phyloP scores from a whole-genome alignment of 2,113 vertebrate species.

The Solea senegalensis region DNA sequence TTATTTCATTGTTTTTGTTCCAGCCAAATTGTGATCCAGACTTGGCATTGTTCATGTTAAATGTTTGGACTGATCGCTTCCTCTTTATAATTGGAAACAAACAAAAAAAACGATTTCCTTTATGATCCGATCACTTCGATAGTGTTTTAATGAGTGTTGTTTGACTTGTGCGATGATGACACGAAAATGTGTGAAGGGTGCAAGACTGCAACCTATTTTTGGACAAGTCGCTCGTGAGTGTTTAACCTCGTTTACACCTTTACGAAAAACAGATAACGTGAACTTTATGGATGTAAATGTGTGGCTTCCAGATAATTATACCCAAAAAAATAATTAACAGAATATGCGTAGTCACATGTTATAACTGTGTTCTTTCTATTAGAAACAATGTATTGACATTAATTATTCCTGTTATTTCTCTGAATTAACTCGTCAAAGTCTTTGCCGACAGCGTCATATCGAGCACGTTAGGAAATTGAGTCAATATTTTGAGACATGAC shows the following conservation, averaged over 20 bases:
- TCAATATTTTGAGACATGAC: conserved; percentile 75
- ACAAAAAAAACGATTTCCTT: not conserved
- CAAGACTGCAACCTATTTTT: not conserved
- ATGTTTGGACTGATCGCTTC: conserved; percentile 52
- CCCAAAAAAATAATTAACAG: no score
- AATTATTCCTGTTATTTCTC: conserved; percentile 8
- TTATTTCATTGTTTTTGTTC: not conserved
- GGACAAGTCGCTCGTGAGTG: not conserved
- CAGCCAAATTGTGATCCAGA: not conserved
- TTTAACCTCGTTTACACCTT: conserved; percentile 2
- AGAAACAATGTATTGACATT: not conserved
- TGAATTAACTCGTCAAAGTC: conserved; percentile 71
- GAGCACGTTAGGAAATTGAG: conserved; percentile 65
- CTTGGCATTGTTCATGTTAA: not conserved
- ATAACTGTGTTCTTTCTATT: not conserved
- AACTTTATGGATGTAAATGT: not conserved
- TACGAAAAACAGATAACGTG: no score
- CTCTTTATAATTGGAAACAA: conserved; percentile 57
- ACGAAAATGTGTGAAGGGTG: conserved; percentile 9
- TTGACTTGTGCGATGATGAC: not conserved
- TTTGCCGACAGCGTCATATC: conserved; percentile 70
- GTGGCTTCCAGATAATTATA: not conserved
- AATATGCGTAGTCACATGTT: not conserved
- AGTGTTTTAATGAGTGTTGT: conserved; percentile 62
- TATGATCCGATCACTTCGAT: conserved; percentile 80